Percentiles rank a stretch among this genome's conserved stretches.
These are phyloP conservation scores for Acyrthosiphon pisum DNA, from an alignment of 1,140 invertebrate species.

Conservation along the genomic window DNA sequence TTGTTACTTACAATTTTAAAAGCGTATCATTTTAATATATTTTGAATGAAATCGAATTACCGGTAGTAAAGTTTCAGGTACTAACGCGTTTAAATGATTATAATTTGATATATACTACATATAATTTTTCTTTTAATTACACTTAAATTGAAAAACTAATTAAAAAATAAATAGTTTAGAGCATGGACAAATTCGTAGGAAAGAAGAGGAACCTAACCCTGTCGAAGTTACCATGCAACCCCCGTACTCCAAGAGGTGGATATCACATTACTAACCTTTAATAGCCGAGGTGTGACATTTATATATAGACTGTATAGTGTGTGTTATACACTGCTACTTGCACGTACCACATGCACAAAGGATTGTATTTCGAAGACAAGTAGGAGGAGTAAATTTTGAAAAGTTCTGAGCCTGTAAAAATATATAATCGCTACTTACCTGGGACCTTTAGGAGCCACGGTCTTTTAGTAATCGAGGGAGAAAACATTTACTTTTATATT, in stretches of 20 bases:
- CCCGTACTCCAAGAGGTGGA: neutral
- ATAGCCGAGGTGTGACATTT: neutral
- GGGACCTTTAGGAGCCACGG: neutral
- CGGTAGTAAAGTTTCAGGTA: neutral
- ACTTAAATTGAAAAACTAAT: no score
- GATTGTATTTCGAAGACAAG: neutral
- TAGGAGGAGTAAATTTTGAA: neutral
- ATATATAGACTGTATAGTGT: neutral
- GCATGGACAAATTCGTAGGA: neutral
- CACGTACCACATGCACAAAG: neutral
- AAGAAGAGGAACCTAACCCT: neutral
- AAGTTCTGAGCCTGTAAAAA: neutral
- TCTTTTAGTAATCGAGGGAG: neutral
- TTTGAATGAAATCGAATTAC: neutral
- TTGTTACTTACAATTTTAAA: neutral
- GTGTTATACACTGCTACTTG: neutral
- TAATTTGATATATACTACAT: no score
- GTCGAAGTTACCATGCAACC: neutral
- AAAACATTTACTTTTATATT: neutral
- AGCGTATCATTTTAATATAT: neutral
- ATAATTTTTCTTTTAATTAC: no score
- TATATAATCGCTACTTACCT: neutral
- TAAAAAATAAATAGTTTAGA: neutral
- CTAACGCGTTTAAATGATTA: no score
- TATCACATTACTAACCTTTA: neutral